phyloP scores from a whole-genome alignment of 2,888 invertebrate genomes.

The Linhomoeus sp. region DNA sequence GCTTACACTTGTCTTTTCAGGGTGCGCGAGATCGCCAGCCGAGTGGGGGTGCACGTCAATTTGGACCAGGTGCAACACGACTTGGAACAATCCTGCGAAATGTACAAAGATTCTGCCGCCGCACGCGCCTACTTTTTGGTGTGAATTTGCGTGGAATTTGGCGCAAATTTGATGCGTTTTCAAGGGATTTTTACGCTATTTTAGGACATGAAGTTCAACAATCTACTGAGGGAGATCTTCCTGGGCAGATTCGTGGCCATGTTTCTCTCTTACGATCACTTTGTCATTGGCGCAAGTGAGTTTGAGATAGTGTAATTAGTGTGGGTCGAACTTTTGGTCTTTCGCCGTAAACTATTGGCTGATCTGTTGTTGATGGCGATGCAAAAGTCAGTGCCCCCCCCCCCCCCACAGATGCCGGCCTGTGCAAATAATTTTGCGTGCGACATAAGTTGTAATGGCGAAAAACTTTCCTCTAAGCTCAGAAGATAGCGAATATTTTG shows the following conservation, averaged over 20 bases:
- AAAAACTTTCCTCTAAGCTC: slow-evolving; percentile 86
- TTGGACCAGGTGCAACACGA: slow-evolving; percentile 9
- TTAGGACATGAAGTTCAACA: slow-evolving; percentile 71
- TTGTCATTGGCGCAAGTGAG: slow-evolving; percentile 39
- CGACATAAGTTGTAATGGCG: slow-evolving; percentile 84
- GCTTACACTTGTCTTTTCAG: slow-evolving; percentile 9
- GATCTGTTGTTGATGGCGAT: no score
- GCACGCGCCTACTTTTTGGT: slow-evolving; percentile 13
- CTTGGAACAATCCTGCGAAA: slow-evolving; percentile 5
- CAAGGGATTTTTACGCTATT: slow-evolving; percentile 27
- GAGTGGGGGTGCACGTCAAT: slow-evolving; percentile 39
- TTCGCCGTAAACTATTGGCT: no score
- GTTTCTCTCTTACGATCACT: slow-evolving; percentile 81
- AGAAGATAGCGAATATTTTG: slow-evolving; percentile 84
- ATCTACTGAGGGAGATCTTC: slow-evolving; percentile 74
- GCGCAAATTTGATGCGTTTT: not conserved
- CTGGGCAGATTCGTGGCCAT: slow-evolving; percentile 86
- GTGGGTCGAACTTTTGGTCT: no score
- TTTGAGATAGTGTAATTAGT: no score
- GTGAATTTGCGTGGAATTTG: not conserved
- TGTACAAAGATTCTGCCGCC: slow-evolving; percentile 7
- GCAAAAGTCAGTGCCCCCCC: no score
- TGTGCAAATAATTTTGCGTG: slow-evolving; percentile 71
- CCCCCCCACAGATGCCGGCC: no score
- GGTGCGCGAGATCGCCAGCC: not conserved